Percentiles rank a stretch among this genome's conserved stretches.
phyloP scores from a whole-genome alignment of 2,888 invertebrate genomes.

The Fragum sueziense region DNA sequence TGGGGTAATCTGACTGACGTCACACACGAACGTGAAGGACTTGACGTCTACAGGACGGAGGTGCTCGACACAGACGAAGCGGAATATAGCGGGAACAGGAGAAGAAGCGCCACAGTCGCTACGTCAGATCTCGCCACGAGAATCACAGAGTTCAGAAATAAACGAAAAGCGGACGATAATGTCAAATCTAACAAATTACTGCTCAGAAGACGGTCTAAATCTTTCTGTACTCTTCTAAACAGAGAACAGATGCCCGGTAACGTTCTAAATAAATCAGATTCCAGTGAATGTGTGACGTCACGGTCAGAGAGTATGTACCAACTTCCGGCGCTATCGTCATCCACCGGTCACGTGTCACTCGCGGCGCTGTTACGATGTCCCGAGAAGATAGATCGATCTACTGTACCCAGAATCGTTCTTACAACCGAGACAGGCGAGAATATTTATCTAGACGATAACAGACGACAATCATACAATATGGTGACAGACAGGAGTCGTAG shows the following conservation, averaged over 20 bases:
- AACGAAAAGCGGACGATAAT: not conserved
- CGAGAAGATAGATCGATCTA: not conserved
- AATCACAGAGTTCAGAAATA: conserved; percentile 3
- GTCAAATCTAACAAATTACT: not conserved
- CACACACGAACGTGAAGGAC: not conserved
- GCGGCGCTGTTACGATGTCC: conserved; percentile 10
- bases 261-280: not conserved
- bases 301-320: not conserved
- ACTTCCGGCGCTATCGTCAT: not conserved
- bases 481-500: not conserved
- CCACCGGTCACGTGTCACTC: not conserved
- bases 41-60: conserved; percentile 49
- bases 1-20: conserved; percentile 48
- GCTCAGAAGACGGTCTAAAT: not conserved
- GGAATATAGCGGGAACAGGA: not conserved
- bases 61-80: conserved; percentile 27
- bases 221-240: not conserved
- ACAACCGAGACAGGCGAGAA: not conserved
- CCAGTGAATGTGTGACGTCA: conserved; percentile 4
- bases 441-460: not conserved
- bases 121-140: not conserved
- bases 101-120: not conserved
- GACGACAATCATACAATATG: not conserved
- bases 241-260: conserved; percentile 1
- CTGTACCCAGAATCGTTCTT: not conserved